phyloP scores from a whole-genome alignment of 2,113 vertebrate genomes.

The Hirundichthys speculiger region DNA sequence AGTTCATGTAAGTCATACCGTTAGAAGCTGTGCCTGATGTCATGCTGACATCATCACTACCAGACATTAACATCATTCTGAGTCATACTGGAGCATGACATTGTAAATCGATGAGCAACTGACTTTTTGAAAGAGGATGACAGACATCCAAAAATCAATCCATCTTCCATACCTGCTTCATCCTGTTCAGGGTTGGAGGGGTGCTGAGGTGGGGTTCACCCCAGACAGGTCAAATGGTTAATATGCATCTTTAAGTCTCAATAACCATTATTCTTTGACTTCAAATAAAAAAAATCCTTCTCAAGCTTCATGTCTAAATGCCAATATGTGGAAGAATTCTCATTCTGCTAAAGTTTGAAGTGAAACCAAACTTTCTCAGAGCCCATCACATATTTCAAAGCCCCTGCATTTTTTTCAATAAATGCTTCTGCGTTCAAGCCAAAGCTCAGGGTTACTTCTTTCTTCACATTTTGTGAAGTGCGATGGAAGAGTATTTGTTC shows the following conservation, averaged over 20 bases:
- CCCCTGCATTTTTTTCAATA: conserved; percentile 4
- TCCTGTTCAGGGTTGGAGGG: too few relatives aligned
- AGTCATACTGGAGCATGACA: conserved; percentile 49
- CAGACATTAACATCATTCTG: conserved; percentile 38
- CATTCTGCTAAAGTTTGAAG: conserved; percentile 15
- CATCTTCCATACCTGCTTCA: too few relatives aligned
- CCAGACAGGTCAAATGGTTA: too few relatives aligned
- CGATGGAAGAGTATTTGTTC: conserved; percentile 51
- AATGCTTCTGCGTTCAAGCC: conserved; percentile 35
- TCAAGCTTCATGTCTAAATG: not conserved
- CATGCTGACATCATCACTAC: conserved; percentile 36
- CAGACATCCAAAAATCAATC: not conserved
- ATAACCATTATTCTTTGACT: not conserved
- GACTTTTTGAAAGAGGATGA: conserved; percentile 10
- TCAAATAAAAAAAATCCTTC: not conserved
- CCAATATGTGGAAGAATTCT: not conserved
- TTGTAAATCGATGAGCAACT: conserved; percentile 28
- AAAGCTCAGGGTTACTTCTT: conserved; percentile 70
- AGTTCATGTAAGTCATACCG: conserved; percentile 15
- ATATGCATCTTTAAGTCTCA: not conserved
- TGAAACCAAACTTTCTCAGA: conserved; percentile 33
- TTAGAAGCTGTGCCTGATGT: conserved; percentile 28
- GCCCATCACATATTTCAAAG: conserved; percentile 45
- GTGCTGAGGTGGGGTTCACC: too few relatives aligned
- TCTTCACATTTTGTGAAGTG: conserved; percentile 54